phyloP scores from a whole-genome alignment of 92 coral and sea anemone species.

The Paramuricea clavata region DNA sequence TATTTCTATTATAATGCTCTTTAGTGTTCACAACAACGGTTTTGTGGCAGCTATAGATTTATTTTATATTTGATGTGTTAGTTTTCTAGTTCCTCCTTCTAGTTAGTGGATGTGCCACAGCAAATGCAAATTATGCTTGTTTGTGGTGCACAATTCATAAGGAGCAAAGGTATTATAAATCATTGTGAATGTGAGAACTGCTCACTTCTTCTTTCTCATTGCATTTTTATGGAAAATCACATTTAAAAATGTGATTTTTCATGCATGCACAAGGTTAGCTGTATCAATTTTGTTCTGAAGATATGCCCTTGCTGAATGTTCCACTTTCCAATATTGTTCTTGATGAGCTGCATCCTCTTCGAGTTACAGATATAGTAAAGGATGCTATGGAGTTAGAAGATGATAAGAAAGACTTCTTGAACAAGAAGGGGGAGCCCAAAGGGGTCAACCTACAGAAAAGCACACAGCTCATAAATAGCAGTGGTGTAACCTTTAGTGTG shows the following conservation, averaged over 20 bases:
- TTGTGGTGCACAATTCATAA: constrained; percentile 42
- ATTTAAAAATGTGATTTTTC: too few species aligned
- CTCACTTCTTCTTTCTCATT: background rate
- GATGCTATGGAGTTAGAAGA: constrained; percentile 75
- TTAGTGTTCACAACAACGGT: background rate
- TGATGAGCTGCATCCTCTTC: constrained; percentile 68
- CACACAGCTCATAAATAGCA: constrained; percentile 56
- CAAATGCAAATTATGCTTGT: constrained; percentile 64
- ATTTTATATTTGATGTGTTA: background rate
- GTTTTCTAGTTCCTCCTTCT: constrained; percentile 65
- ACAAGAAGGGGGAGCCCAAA: constrained; percentile 67
- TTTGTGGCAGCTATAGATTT: too few species aligned
- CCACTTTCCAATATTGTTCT: constrained; percentile 45
- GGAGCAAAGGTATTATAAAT: constrained; percentile 1
- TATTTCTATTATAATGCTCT: background rate
- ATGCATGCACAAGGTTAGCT: too few species aligned
- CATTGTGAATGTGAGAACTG: background rate
- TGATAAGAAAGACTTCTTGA: constrained; percentile 64
- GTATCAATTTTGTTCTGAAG: constrained; percentile 47
- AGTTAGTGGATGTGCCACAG: constrained; percentile 59
- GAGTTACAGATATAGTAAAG: constrained; percentile 68
- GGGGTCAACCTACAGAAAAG: constrained; percentile 48
- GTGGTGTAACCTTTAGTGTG: constrained; percentile 70
- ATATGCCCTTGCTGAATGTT: constrained; percentile 47
- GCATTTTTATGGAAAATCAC: too few species aligned